Evolutionary conservation across 2,113 vertebrate species (phyloP), one percentile per base, ranked within the genome.

Genomic region (Budorcas taxicolor): DNA sequence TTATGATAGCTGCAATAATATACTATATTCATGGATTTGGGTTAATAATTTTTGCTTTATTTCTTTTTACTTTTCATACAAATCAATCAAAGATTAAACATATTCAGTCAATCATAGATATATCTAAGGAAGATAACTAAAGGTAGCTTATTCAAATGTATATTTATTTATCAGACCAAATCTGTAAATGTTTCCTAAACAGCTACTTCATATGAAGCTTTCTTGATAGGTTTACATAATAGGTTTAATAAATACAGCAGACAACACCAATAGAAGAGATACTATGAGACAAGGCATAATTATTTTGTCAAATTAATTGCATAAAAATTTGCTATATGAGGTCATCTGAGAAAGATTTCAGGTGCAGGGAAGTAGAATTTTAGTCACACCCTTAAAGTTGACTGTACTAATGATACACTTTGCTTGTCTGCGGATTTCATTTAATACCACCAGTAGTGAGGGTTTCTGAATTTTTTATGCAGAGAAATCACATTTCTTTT

Each of bases 41-140:
- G 27, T 6, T 53, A 53, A 83, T 14, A 15, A 76, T 84, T 60
- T 92, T 76, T 87, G 33, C 31, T 85, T 89, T 92, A n/a, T 82
- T 60, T 89, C 43, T 76, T 84, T 43, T 62, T 47, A 78, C 5
- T 40, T 96, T 50, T 80, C 31, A n/a, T 3, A 62, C 31, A 86
- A 47, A 36, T 62, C 50, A 87, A 47, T 67, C 29, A 52, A 85
- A 93, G 55, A 47, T 31, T 80, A 93, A 96, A 64, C 45, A 6
- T 14, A 50, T n/a, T n/a, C 33, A 40, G 5, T 21, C 57, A 25
- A 80, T 47, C 67, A 64, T 0, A n/a, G 55, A 55, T 10, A 8
- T 6, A 50, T 33, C 40, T 78, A n/a, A 47, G 74, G 78, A 83
- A 36, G 40, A 85, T 7, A 16, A 27, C 8, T 31, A 36, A 64